Evolutionary conservation across 2,888 invertebrate species (phyloP), one percentile per base, ranked within the genome.

Genomic region (Seira ritae): DNA sequence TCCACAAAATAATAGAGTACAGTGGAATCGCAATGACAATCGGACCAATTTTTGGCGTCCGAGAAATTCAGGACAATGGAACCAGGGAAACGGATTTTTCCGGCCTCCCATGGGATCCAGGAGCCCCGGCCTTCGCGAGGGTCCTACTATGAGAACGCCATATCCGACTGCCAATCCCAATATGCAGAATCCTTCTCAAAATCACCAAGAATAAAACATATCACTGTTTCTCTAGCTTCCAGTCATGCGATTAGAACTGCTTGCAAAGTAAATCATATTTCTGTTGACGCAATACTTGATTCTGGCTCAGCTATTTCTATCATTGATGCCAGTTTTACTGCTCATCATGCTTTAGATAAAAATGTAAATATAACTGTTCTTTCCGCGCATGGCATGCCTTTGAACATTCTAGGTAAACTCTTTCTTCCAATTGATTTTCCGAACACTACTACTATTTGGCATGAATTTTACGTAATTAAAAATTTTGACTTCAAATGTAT

Each of bases 291-390:
- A 10, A 31, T 68, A 3, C n/a, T 68, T 22, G 68, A 68, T 68
- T 31, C n/a, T n/a, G 24, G 68, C 15, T 24, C 68, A 23, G 68
- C 68, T 10, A 37, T 68, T 10, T 68, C 68, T 1, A 68, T 68
- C 37, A 23, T 70, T 37, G 50, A 42, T 8, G 1, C 3, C 17
- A 8, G 8, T 4, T 70, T 70, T n/a, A n/a, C n/a, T n/a, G 46
- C 50, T 46, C 46, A 70, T 6, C n/a, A 2, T 19, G n/a, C n/a
- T n/a, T n/a, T n/a, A n/a, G n/a, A n/a, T n/a, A 6, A 50, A 3
- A 19, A 42, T 19, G 20, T 70, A 12, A 42, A n/a, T 3, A 17
- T 19, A 3, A 19, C 50, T 6, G 20, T 4, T 12, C 22, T 70
- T 19, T 8, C 46, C 2, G 70, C 46, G 6, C 42, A 50, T 10